These are phyloP conservation scores for Clarias magur DNA, from an alignment of 2,113 vertebrate species.

Conservation along the genomic window DNA sequence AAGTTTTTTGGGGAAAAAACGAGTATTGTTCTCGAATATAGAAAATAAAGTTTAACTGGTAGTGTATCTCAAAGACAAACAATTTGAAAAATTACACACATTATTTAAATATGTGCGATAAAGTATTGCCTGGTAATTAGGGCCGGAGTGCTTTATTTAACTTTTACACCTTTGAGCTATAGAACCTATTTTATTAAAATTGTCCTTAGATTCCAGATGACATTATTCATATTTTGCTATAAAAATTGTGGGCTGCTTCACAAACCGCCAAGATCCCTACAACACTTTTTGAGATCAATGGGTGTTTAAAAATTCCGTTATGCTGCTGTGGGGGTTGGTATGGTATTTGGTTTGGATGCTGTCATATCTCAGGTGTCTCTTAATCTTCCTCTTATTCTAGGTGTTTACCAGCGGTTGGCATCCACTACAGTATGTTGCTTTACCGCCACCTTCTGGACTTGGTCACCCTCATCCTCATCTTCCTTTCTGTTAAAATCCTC, in stretches of 20 bases:
- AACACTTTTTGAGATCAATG: not conserved
- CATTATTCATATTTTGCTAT: not conserved
- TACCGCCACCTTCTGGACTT: too few species aligned
- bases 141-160: not conserved
- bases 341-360: not conserved
- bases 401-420: too few species aligned
- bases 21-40: too few species aligned
- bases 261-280: not conserved
- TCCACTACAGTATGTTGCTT: too few species aligned
- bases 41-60: too few species aligned
- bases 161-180: not conserved
- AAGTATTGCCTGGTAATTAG: not conserved
- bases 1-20: too few species aligned
- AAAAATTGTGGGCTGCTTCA: not conserved
- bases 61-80: not conserved
- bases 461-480: too few species aligned
- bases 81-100: not conserved
- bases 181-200: not conserved
- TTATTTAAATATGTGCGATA: not conserved
- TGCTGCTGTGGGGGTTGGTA: not conserved
- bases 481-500: too few species aligned
- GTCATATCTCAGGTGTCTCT: not conserved
- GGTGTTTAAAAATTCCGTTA: not conserved
- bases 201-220: not conserved
- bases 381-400: too few species aligned